phyloP scores from a whole-genome alignment of 2,113 vertebrate genomes.

The Ahaetulla prasina region DNA sequence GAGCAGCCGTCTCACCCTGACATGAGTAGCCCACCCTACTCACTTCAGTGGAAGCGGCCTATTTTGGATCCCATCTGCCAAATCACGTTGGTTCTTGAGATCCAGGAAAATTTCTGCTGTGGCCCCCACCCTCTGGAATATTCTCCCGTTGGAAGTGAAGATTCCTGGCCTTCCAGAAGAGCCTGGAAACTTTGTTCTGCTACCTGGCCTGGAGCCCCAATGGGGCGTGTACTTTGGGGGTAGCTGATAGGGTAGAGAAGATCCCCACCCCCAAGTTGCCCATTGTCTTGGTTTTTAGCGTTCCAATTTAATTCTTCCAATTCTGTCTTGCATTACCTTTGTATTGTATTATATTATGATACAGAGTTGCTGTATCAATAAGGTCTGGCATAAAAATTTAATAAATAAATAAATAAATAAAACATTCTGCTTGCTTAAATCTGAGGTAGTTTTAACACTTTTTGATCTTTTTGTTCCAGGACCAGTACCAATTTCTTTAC shows the following conservation, averaged over 20 bases:
- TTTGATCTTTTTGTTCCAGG: slow-evolving; percentile 70
- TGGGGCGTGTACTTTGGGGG: not conserved
- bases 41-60: not conserved
- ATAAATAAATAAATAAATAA: too few relatives aligned
- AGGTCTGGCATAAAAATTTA: not conserved
- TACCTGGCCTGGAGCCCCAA: not conserved
- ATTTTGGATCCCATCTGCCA: not conserved
- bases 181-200: not conserved
- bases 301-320: not conserved
- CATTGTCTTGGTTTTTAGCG: not conserved
- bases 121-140: not conserved
- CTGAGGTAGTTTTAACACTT: slow-evolving; percentile 7
- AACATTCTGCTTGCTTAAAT: not conserved
- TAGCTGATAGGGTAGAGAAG: not conserved
- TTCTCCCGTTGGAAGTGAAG: not conserved
- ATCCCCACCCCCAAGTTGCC: not conserved
- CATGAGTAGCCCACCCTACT: not conserved
- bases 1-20: too few relatives aligned
- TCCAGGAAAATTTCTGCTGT: not conserved
- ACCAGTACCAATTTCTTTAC: slow-evolving; percentile 94
- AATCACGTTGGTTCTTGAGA: not conserved
- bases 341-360: not conserved
- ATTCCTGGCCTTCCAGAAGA: not conserved
- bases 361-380: not conserved
- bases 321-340: not conserved